A percentile compares a stretch with the other conserved stretches of the same genome.
phyloP scores from a whole-genome alignment of 2,113 vertebrate genomes.

The Tragelaphus scriptus region DNA sequence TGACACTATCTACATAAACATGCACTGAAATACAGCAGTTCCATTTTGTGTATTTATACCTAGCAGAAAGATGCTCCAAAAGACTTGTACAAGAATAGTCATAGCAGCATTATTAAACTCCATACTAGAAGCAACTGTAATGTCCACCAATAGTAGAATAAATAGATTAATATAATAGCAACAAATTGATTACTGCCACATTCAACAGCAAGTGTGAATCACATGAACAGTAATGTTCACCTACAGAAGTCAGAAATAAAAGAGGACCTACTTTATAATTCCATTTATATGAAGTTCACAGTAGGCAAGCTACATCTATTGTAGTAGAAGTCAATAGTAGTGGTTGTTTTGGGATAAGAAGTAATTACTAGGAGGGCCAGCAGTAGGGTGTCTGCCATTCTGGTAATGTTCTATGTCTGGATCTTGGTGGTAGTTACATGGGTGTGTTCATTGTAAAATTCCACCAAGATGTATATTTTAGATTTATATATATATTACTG shows the following conservation, averaged over 20 bases:
- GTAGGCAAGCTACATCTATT: background rate
- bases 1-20: background rate
- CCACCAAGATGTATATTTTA: background rate
- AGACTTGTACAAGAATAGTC: background rate
- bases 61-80: background rate
- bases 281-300: background rate
- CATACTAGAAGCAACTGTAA: background rate
- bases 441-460: background rate
- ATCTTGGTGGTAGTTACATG: conserved; percentile 7
- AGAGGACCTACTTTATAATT: background rate
- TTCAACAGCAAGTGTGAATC: background rate
- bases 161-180: background rate
- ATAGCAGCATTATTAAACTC: background rate
- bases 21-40: background rate
- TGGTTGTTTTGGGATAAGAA: background rate
- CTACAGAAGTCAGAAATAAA: background rate
- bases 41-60: background rate
- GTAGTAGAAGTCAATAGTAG: background rate
- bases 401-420: background rate
- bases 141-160: background rate
- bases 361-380: background rate
- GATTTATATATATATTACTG: background rate
- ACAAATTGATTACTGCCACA: background rate
- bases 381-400: background rate
- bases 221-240: background rate